Conservation (phyloP, 1,140 invertebrate species). For the Aphelenchoides avenae region DNA sequence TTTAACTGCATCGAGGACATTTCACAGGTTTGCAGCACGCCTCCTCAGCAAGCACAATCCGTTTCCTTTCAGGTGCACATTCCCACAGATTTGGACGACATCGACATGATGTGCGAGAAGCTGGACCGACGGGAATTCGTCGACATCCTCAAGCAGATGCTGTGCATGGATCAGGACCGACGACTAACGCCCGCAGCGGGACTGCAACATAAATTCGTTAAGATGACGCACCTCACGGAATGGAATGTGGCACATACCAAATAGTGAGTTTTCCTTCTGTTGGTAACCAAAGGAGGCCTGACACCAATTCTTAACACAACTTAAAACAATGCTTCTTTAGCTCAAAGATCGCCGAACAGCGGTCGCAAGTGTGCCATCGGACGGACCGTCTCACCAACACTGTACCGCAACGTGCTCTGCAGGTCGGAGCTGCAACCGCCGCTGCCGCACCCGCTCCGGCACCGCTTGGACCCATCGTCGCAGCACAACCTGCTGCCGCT, state of each 20-base stretch:
- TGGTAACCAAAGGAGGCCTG: conserved; percentile 10
- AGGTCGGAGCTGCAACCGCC: conserved; percentile 24
- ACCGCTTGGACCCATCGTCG: no score
- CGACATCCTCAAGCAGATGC: conserved; percentile 55
- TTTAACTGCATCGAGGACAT: conserved; percentile 99
- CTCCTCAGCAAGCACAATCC: no score
- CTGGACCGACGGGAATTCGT: conserved; percentile 52
- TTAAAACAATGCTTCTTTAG: conserved; percentile 9
- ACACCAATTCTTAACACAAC: neutral
- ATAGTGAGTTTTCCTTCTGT: conserved; percentile 38
- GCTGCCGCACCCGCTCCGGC: conserved; percentile 21
- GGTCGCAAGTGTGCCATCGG: conserved; percentile 48
- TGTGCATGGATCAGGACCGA: conserved; percentile 56
- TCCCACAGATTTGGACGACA: conserved; percentile 44
- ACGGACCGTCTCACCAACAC: conserved; percentile 28
- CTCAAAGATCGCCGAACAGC: conserved; percentile 32
- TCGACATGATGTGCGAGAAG: conserved; percentile 44
- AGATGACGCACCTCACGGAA: conserved; percentile 50
- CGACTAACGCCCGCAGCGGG: conserved; percentile 48
- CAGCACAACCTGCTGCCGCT: no score
- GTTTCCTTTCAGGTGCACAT: conserved; percentile 26
- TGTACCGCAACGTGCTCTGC: no score
- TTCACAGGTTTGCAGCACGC: conserved; percentile 67
- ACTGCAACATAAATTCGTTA: conserved; percentile 53
- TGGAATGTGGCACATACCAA: conserved; percentile 39